Evolutionary conservation across 2,888 invertebrate species (phyloP).

Genomic region (Drosophila birchii): DNA sequence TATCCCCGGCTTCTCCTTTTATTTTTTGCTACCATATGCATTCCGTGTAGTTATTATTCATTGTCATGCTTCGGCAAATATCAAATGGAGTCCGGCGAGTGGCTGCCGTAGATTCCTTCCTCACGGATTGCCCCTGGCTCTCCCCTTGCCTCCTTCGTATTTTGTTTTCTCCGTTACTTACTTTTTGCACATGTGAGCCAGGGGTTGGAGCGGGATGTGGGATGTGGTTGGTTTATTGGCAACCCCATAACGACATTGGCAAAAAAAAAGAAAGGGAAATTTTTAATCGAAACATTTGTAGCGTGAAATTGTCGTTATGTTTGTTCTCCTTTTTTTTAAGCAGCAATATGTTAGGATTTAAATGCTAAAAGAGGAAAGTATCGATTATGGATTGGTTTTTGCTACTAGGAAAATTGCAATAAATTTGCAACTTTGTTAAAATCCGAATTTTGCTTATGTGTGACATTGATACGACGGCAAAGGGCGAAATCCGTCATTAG

Average conservation of each 20-base stretch:
- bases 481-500: conserved; percentile 55
- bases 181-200: conserved; percentile 63
- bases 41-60: conserved; percentile 74
- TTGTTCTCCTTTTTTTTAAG: conserved; percentile 46
- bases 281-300: conserved; percentile 80
- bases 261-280: conserved; percentile 26
- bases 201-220: conserved; percentile 11
- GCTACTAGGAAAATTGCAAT: conserved; percentile 27
- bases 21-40: conserved; percentile 67
- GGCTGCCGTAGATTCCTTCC: conserved; percentile 49
- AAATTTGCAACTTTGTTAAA: conserved; percentile 30
- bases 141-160: conserved; percentile 30
- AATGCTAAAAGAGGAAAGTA: conserved; percentile 22
- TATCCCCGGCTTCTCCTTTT: conserved; percentile 17
- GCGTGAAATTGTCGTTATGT: conserved; percentile 76
- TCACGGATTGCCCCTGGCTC: conserved; percentile 10
- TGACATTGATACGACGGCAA: conserved; percentile 40
- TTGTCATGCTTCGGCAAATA: conserved; percentile 74
- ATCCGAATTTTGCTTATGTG: conserved; percentile 18
- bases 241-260: conserved; percentile 56
- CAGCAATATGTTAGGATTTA: conserved; percentile 74
- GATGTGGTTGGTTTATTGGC: conserved; percentile 56
- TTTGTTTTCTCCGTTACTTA: conserved; percentile 38
- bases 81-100: conserved; percentile 68
- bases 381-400: conserved; percentile 44